phyloP scores from a whole-genome alignment of 2,797 vertebrate species.

The Amniataba percoides region DNA sequence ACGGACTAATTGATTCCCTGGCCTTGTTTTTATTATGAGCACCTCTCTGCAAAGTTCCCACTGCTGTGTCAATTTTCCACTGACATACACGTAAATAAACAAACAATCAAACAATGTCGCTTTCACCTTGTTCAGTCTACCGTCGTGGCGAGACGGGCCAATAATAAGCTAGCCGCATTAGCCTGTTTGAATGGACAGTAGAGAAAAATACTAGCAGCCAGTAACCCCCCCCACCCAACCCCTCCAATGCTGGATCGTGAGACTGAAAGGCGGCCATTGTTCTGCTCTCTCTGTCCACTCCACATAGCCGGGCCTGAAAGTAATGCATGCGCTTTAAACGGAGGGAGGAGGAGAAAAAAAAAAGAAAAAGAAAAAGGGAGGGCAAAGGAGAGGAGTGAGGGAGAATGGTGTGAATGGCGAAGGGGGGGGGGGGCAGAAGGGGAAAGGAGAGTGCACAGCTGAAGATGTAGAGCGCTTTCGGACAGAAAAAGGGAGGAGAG shows the following conservation, averaged over 20 bases:
- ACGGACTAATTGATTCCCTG: conserved; percentile 38
- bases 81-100: conserved; percentile 55
- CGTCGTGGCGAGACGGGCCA: conserved; percentile 71
- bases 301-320: conserved; percentile 84
- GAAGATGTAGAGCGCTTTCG: conserved; percentile 78
- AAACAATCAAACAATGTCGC: conserved; percentile 52
- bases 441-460: conserved; percentile 74
- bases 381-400: conserved; percentile 75
- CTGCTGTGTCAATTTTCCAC: conserved; percentile 28
- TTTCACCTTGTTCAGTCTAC: conserved; percentile 59
- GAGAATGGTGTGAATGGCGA: conserved; percentile 75
- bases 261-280: conserved; percentile 92
- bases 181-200: conserved; percentile 78
- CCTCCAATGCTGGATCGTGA: conserved; percentile 66
- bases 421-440: conserved; percentile 27
- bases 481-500: conserved; percentile 55
- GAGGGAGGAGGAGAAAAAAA: conserved; percentile 55
- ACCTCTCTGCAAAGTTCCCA: conserved; percentile 26
- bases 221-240: not conserved
- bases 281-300: conserved; percentile 84
- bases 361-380: conserved; percentile 59
- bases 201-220: conserved; percentile 87
- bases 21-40: conserved; percentile 33
- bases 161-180: conserved; percentile 83
- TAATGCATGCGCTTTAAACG: conserved; percentile 87